phyloP scores from a whole-genome alignment of 2,797 vertebrate genomes.

The Clarias pachynema region DNA sequence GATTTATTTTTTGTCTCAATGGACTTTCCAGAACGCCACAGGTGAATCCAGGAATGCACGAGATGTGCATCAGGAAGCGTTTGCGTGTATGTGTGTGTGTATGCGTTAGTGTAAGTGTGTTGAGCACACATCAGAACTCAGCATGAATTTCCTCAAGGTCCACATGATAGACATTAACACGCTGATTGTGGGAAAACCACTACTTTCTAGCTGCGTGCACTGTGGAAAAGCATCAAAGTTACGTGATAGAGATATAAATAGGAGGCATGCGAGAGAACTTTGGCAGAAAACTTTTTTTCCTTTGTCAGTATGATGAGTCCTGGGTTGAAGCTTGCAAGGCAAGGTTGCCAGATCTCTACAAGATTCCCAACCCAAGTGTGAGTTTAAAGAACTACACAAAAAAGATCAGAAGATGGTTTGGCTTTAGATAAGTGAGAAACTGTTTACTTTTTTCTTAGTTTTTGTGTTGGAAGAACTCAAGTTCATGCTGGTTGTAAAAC shows the following conservation, averaged over 20 bases:
- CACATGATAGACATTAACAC: not conserved
- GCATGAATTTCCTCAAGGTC: not conserved
- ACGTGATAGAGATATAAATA: not conserved
- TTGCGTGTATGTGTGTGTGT: not conserved
- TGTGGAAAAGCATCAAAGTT: not conserved
- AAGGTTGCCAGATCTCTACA: not conserved
- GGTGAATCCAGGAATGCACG: slow-evolving; percentile 17
- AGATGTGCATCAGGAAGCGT: not conserved
- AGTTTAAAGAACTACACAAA: not conserved
- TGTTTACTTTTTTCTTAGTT: not conserved
- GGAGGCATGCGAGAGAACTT: not conserved
- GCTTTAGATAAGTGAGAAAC: not conserved
- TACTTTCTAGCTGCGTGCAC: not conserved
- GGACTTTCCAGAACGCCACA: slow-evolving; percentile 23
- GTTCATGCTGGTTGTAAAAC: not conserved
- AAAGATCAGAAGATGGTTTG: not conserved
- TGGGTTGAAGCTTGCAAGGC: not conserved
- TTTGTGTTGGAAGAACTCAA: not conserved
- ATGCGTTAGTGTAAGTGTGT: not conserved
- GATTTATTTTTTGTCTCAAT: slow-evolving; percentile 28
- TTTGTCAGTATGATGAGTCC: not conserved
- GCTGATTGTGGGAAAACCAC: not conserved
- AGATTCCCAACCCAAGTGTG: not conserved
- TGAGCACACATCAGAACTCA: not conserved
- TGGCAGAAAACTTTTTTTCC: not conserved